Evolutionary conservation across 2,797 vertebrate genomes (phyloP), one percentile per base, ranked within the genome.

Genomic region (Hybognathus amarus): DNA sequence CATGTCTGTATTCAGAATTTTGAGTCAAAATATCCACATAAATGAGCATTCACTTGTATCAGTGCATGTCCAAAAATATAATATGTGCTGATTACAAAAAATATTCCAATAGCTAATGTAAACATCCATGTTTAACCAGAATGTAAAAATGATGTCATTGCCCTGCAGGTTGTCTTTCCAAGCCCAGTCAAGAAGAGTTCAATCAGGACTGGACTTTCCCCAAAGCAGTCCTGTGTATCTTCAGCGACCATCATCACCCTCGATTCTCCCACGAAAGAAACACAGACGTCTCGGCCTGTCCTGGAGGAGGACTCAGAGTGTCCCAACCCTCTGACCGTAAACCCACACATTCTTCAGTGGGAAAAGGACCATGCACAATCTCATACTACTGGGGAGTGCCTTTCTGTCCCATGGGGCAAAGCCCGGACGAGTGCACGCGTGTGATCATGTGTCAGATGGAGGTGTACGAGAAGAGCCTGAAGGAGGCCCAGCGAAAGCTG

Each of bases 321-420:
- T 20, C 87, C 24, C 38, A 87, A 77, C 80, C 84, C 4, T 38
- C 33, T 2, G 52, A 50, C 20, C n/a, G 47, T 27, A 0, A 8
- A 3, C 52, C 76, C 4, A 66, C 0, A 3, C 30, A 4, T 67
- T 17, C 0, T 6, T 77, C 42, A 0, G 77, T 30, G 68, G 68
- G 64, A 61, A 70, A 82, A 4, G 71, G 52, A 0, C 66, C 27
- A 2, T n/a, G 67, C 2, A 27, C 89, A 10, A 96, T 98, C 73
- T 94, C 96, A 77, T 99, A 99, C 92, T 97, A 97, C 86, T 99
- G 98, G 98, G 98, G 98, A 54, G 92, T 99, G 77, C 98, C 98
- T 36, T 99, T 99, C 92, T 99, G 98, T 88, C 98, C 98, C 0
- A 93, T 92, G 85, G 97, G 97, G 24, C 92, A 95, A 85, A 95